Evolutionary conservation across 2,797 vertebrate genomes (phyloP).

Genomic region (Mico argentatus): DNA sequence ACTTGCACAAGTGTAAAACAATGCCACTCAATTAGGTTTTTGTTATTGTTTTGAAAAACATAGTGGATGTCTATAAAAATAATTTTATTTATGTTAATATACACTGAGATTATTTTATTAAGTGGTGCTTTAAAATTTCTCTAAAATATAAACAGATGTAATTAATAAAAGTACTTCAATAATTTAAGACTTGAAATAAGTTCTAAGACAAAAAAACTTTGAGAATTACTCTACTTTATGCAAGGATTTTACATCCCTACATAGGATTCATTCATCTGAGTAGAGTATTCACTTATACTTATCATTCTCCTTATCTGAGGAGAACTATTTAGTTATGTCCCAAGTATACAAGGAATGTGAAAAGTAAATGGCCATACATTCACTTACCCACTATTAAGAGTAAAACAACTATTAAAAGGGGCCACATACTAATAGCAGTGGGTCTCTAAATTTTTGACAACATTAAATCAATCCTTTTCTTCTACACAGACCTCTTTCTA

Average conservation of each 20-base stretch:
- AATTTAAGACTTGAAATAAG: neutral
- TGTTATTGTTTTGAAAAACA: neutral
- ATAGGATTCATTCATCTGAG: neutral
- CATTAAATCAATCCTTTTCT: neutral
- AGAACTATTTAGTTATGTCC: neutral
- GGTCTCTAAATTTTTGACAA: neutral
- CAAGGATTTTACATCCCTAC: neutral
- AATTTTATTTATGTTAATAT: neutral
- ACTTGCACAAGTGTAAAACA: neutral
- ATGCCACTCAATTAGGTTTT: neutral
- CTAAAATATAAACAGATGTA: neutral
- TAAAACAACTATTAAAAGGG: constrained; percentile 10
- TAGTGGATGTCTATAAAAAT: neutral
- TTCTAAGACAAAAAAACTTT: neutral
- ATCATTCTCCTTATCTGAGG: too few relatives aligned
- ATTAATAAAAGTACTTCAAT: constrained; percentile 2
- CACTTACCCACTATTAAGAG: neutral
- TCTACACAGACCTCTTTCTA: neutral
- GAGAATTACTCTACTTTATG: neutral
- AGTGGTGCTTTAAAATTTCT: constrained; percentile 25
- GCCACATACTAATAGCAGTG: neutral
- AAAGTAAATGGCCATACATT: neutral
- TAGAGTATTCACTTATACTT: neutral
- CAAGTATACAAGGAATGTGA: neutral
- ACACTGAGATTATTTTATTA: neutral